Conservation (phyloP, 2,888 invertebrate genomes). For the Cephonodes hylas region DNA sequence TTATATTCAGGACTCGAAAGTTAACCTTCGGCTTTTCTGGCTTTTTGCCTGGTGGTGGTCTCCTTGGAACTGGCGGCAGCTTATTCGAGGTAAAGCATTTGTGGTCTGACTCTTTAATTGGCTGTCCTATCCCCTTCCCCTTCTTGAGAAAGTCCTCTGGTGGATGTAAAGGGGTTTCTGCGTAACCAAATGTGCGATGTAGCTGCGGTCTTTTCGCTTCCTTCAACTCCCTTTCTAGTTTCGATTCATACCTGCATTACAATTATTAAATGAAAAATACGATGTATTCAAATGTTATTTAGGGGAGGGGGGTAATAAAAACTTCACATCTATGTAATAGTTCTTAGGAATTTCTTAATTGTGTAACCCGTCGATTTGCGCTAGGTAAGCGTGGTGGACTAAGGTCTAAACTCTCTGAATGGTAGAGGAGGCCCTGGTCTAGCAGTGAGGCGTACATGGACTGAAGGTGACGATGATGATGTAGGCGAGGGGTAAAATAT, state of each 20-base stretch:
- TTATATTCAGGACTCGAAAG: conserved; percentile 83
- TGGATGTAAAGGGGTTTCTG: conserved; percentile 80
- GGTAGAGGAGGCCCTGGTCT: too few species aligned
- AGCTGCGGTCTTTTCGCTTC: conserved; percentile 66
- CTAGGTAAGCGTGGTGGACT: too few species aligned
- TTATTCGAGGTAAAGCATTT: conserved; percentile 57
- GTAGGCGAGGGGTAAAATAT: too few species aligned
- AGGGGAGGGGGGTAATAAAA: too few species aligned
- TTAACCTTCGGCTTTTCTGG: conserved; percentile 66
- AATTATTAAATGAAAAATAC: not conserved
- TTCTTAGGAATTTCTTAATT: too few species aligned
- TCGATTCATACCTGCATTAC: conserved; percentile 72
- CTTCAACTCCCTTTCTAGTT: conserved; percentile 71
- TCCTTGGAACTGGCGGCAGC: conserved; percentile 73
- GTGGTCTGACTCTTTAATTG: conserved; percentile 60
- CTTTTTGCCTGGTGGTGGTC: conserved; percentile 53
- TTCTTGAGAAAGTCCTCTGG: conserved; percentile 84
- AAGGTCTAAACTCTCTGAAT: too few species aligned
- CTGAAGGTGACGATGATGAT: too few species aligned
- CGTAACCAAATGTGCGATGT: conserved; percentile 85
- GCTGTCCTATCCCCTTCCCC: conserved; percentile 75
- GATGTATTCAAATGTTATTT: not conserved
- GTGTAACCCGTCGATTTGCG: too few species aligned
- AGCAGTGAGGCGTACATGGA: too few species aligned
- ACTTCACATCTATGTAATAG: too few species aligned